Evolutionary conservation across 1,140 invertebrate species (phyloP).

Genomic region (Leptestheria dahalacensis): DNA sequence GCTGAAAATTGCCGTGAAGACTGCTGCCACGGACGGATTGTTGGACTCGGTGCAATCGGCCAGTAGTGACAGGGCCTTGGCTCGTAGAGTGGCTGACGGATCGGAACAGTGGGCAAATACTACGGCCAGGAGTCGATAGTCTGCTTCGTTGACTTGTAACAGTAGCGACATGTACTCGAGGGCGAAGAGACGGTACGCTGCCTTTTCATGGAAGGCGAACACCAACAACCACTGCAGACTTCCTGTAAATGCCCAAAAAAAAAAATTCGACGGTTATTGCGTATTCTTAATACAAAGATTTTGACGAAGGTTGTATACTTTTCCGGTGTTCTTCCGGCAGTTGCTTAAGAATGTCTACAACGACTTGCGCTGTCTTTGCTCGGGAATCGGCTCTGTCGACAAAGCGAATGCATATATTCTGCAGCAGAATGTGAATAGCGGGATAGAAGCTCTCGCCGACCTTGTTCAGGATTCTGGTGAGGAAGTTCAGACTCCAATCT

Average conservation of each 20-base stretch:
- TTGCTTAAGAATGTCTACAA: constrained; percentile 33
- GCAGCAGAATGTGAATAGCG: constrained; percentile 34
- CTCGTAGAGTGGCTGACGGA: constrained; percentile 37
- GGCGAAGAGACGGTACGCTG: constrained; percentile 35
- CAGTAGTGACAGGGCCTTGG: constrained; percentile 38
- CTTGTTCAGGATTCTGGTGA: constrained; percentile 31
- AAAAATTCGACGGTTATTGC: not conserved
- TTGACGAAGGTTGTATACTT: constrained; percentile 15
- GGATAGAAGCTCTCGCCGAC: constrained; percentile 27
- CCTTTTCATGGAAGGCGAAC: constrained; percentile 34
- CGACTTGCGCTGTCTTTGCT: constrained; percentile 33
- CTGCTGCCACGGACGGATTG: constrained; percentile 24
- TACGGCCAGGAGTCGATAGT: constrained; percentile 28
- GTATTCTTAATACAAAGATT: not conserved
- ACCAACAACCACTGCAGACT: constrained; percentile 35
- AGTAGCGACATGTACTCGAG: constrained; percentile 39
- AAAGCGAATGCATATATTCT: constrained; percentile 39
- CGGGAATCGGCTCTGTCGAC: constrained; percentile 41
- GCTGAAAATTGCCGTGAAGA: constrained; percentile 33
- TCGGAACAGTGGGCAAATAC: constrained; percentile 38
- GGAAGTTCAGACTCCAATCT: constrained; percentile 35
- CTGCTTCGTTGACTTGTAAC: constrained; percentile 26
- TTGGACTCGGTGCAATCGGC: constrained; percentile 32
- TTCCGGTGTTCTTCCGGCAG: constrained; percentile 24
- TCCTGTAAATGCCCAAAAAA: constrained; percentile 17